Evolutionary conservation across 2,113 vertebrate species (phyloP).

Genomic region (Ceyx margarethae): DNA sequence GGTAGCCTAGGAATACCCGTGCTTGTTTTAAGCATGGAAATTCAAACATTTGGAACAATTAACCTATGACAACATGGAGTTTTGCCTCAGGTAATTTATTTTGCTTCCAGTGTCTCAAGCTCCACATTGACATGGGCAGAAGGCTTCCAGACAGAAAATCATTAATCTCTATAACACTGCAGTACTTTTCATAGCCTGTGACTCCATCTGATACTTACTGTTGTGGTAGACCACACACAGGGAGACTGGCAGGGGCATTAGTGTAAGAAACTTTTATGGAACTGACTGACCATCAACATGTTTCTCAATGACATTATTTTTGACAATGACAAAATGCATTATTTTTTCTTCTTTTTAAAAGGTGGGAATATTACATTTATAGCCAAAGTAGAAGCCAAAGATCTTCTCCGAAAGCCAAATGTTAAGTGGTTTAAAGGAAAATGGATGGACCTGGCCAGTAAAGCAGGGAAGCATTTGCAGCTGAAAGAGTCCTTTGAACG

Average conservation of each 20-base stretch:
- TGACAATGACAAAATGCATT: not conserved
- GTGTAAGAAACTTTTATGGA: not conserved
- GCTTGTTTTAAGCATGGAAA: not conserved
- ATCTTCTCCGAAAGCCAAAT: slow-evolving; percentile 92
- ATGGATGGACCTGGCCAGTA: slow-evolving; percentile 99
- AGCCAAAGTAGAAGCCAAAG: slow-evolving; percentile 96
- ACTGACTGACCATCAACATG: not conserved
- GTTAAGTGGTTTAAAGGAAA: slow-evolving; percentile 99
- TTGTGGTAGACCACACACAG: not conserved
- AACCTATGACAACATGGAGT: not conserved
- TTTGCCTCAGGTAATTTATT: not conserved
- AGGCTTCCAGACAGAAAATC: not conserved
- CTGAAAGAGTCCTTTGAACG: slow-evolving; percentile 96
- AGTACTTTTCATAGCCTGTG: not conserved
- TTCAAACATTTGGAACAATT: not conserved
- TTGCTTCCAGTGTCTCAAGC: not conserved
- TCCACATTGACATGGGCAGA: not conserved
- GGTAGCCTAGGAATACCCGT: not conserved
- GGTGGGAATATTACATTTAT: slow-evolving; percentile 91
- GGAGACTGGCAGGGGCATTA: not conserved
- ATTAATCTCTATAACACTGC: not conserved
- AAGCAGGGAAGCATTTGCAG: slow-evolving; percentile 96
- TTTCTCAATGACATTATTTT: not conserved
- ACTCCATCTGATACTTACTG: not conserved
- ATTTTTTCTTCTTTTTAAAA: slow-evolving; percentile 59